These are phyloP conservation scores for Drosophila eohydei DNA, from an alignment of 2,888 invertebrate species.

Conservation along the genomic window DNA sequence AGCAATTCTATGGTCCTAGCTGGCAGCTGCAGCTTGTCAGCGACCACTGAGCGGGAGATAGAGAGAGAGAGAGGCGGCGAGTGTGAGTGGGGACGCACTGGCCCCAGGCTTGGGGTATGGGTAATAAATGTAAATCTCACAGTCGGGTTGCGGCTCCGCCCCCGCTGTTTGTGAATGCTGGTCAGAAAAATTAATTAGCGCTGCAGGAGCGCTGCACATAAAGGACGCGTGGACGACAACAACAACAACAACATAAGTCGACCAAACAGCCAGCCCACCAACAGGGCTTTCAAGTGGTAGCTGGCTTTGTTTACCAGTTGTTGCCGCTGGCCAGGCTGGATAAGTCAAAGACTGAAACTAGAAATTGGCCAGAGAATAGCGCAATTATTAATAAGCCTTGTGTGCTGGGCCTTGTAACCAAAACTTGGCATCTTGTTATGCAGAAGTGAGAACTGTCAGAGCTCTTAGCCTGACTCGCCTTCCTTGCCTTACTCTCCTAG, in stretches of 20 bases:
- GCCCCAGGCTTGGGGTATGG: conserved; percentile 50
- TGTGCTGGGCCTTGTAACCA: conserved; percentile 19
- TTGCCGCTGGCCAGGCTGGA: conserved; percentile 22
- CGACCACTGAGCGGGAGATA: conserved; percentile 26
- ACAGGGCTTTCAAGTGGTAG: conserved; percentile 28
- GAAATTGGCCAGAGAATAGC: conserved; percentile 35
- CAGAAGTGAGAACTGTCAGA: conserved; percentile 9
- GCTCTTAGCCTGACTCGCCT: background rate
- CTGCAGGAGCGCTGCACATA: conserved; percentile 72
- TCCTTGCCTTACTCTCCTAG: background rate
- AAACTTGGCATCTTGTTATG: conserved; percentile 37
- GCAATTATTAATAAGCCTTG: conserved; percentile 73
- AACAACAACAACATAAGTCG: conserved; percentile 8
- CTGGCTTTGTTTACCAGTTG: conserved; percentile 15
- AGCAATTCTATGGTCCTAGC: conserved; percentile 14
- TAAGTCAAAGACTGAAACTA: conserved; percentile 60
- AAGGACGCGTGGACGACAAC: conserved; percentile 43
- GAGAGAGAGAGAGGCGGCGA: background rate
- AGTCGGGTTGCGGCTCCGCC: conserved; percentile 28
- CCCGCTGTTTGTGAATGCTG: conserved; percentile 58
- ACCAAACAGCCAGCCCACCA: conserved; percentile 2
- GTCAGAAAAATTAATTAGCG: conserved; percentile 79
- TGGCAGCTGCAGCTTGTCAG: conserved; percentile 50
- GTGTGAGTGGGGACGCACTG: background rate
- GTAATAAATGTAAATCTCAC: conserved; percentile 78